Percentiles rank a stretch among this genome's conserved stretches.
Evolutionary conservation across 2,797 vertebrate genomes (phyloP).

Genomic region (Gymnoscopelus microlampas): DNA sequence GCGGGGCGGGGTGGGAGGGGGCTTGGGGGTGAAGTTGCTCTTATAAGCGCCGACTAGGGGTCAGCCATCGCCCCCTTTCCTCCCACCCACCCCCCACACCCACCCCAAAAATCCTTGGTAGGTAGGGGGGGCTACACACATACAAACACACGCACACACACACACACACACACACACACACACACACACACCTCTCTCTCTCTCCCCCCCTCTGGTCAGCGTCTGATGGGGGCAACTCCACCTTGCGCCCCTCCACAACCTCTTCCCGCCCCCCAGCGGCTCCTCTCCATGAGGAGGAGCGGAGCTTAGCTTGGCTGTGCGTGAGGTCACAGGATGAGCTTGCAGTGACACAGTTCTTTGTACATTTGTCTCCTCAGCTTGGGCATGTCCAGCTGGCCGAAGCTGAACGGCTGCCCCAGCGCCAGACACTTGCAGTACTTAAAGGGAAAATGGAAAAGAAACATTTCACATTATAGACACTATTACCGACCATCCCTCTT

Average conservation of each 20-base stretch:
- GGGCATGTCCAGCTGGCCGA: constrained; percentile 95
- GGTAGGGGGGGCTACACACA: too few relatives aligned
- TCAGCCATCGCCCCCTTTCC: too few relatives aligned
- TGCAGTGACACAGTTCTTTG: constrained; percentile 97
- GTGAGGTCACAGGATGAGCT: constrained; percentile 87
- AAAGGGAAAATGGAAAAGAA: not conserved
- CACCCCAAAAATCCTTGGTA: too few relatives aligned
- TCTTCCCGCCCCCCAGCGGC: not conserved
- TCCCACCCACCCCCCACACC: too few relatives aligned
- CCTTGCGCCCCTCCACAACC: not conserved
- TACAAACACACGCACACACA: too few relatives aligned
- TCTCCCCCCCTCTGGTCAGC: not conserved
- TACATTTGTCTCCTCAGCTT: constrained; percentile 94
- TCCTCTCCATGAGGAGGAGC: too few relatives aligned
- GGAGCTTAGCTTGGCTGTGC: not conserved
- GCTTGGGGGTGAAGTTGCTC: too few relatives aligned
- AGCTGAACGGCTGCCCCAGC: constrained; percentile 88
- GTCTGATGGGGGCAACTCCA: constrained; percentile 3
- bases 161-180: too few relatives aligned
- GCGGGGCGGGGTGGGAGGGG: too few relatives aligned
- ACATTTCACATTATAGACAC: not conserved
- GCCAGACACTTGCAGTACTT: constrained; percentile 96
- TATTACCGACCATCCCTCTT: too few relatives aligned
- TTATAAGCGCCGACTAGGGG: too few relatives aligned
- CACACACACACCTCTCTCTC: too few relatives aligned